A percentile compares a stretch with the other conserved stretches of the same genome.
Evolutionary conservation across 2,113 vertebrate species (phyloP).

Genomic region (Irena cyanogastra): DNA sequence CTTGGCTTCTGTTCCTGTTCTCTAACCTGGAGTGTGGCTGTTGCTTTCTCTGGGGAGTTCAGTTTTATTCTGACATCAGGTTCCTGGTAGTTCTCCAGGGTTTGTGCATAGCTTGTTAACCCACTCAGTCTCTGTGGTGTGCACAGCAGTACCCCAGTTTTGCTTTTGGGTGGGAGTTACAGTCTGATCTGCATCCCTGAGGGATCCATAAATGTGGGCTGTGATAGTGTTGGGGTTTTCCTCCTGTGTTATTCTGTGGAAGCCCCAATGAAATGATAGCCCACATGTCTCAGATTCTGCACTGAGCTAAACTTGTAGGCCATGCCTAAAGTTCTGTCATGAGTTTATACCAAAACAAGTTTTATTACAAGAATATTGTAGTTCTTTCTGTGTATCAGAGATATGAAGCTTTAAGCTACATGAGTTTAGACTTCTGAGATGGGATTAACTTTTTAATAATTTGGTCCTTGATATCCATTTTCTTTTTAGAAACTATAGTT

Average conservation of each 20-base stretch:
- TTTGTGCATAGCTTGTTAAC: neutral
- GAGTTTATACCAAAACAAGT: neutral
- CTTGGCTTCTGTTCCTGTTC: neutral
- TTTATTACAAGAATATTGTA: neutral
- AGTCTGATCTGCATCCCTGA: neutral
- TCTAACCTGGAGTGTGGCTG: neutral
- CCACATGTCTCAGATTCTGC: neutral
- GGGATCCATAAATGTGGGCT: neutral
- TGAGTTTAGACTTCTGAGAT: neutral
- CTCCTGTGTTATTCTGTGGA: neutral
- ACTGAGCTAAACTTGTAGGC: neutral
- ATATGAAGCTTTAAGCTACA: neutral
- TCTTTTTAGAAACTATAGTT: neutral
- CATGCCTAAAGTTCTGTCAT: neutral
- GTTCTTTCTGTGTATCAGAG: neutral
- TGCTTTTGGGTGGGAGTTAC: neutral
- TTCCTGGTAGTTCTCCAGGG: neutral
- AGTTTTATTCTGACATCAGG: neutral
- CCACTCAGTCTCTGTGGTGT: rapidly evolving
- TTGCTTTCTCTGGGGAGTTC: neutral
- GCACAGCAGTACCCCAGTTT: neutral
- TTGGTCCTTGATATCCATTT: neutral
- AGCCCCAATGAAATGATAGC: neutral
- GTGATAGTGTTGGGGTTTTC: neutral
- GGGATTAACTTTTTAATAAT: neutral